Evolutionary conservation across 2,797 vertebrate species (phyloP), one percentile per base, ranked within the genome.

Genomic region (Chelidonichthys spinosus): DNA sequence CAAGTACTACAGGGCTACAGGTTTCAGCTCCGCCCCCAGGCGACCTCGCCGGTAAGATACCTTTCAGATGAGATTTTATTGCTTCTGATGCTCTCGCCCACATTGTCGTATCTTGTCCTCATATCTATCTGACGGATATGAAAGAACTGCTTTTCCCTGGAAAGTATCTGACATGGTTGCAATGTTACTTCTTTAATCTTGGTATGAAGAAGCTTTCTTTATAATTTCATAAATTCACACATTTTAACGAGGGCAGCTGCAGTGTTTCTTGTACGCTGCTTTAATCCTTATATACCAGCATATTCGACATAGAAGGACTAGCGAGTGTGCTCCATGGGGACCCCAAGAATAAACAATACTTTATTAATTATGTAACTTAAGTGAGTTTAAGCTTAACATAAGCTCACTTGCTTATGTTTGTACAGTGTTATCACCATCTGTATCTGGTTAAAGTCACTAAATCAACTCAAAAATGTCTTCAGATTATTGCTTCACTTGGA

Each of bases 21-120:
- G 33, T 72, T 70, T 76, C 68, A 71, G 54, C 69, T 86, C 76
- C 69, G 75, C 78, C 87, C 81, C 3, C 43, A 33, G 82, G 66
- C 17, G 5, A 63, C 76, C 52, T 90, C 82, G 68, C 73, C 69
- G 67, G 32, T 42, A 79, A 87, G 92, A 87, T 90, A 79, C 9
- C 85, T 85, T 81, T 76, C 43, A 79, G 75, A 69, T 78, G 33
- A 74, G 42, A 72, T 53, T 63, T 66, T 52, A 32, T 2, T 18
- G 40, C 53, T 49, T 56, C 53, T 77, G 68, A 58, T 63, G 67
- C 13, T 52, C 36, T 0, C 35, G 14, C 5, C 4, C 33, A 44
- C 11, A 15, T 73, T 64, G 61, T 69, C 5, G n/a, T 53, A 37
- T 63, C 43, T 59, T 73, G 53, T 69, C 8, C 4, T 78, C 36